A percentile compares a stretch with the other conserved stretches of the same genome.
Conservation (phyloP, 2,113 vertebrate genomes). For the Oreotrochilus melanogaster region DNA sequence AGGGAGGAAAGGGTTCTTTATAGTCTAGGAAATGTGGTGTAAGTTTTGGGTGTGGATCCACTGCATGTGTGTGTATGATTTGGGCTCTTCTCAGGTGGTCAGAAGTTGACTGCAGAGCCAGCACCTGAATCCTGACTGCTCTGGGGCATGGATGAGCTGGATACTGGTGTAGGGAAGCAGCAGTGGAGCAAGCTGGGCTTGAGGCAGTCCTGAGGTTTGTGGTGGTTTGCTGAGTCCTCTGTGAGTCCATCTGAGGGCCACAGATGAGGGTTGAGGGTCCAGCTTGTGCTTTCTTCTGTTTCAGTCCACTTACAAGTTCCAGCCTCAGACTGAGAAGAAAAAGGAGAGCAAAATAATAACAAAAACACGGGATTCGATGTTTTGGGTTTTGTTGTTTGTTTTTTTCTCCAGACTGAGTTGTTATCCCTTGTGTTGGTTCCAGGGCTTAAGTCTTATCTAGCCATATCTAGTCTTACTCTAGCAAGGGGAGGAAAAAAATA, state of each 20-base stretch:
- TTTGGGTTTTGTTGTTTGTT: background rate
- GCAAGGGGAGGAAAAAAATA: no score
- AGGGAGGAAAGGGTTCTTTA: background rate
- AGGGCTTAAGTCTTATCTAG: background rate
- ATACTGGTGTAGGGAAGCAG: fast-evolving
- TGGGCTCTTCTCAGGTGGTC: background rate
- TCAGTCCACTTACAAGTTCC: background rate
- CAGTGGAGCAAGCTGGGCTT: background rate
- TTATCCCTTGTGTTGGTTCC: background rate
- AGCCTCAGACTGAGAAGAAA: background rate
- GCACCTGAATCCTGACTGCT: background rate
- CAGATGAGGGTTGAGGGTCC: background rate
- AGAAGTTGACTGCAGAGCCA: no score
- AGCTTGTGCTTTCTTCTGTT: background rate
- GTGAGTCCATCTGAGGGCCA: background rate
- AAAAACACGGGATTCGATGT: background rate
- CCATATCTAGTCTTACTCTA: background rate
- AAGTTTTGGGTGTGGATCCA: background rate
- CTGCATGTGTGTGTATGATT: no score
- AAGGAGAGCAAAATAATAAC: background rate
- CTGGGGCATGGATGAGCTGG: background rate
- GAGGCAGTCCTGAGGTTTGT: background rate
- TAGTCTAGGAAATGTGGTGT: background rate
- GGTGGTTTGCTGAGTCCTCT: background rate
- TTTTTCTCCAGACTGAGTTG: background rate